These are phyloP conservation scores for Tauraco erythrolophus DNA, from an alignment of 2,113 vertebrate genomes.

Conservation along the genomic window DNA sequence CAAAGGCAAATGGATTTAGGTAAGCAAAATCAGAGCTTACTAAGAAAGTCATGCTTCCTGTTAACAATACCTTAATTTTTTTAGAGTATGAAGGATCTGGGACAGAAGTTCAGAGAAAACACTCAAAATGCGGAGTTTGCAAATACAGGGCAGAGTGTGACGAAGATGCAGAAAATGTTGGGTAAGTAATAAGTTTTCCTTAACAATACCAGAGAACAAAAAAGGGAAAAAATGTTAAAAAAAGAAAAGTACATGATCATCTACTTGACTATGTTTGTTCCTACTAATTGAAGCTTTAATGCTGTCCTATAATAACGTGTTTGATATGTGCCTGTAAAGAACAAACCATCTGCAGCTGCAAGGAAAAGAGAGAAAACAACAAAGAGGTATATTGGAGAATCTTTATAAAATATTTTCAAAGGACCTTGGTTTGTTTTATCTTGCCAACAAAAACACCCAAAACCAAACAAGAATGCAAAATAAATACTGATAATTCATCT, in stretches of 20 bases:
- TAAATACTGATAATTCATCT: not conserved
- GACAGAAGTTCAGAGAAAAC: constrained; percentile 88
- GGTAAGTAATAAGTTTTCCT: constrained; percentile 79
- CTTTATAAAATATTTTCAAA: not conserved
- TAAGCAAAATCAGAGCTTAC: constrained; percentile 16
- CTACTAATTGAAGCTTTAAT: not conserved
- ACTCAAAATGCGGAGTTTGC: constrained; percentile 92
- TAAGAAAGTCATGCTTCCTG: not conserved
- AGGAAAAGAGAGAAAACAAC: not conserved
- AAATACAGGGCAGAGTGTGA: constrained; percentile 96
- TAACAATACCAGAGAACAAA: not conserved
- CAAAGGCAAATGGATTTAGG: not conserved
- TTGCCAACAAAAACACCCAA: not conserved
- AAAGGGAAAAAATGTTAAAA: not conserved
- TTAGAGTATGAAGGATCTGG: constrained; percentile 92
- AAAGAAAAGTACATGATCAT: not conserved
- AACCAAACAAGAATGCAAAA: not conserved
- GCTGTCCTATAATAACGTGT: not conserved
- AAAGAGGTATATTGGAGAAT: not conserved
- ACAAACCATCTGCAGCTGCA: not conserved
- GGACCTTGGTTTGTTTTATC: not conserved
- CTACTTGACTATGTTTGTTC: not conserved
- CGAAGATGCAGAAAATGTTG: constrained; percentile 94
- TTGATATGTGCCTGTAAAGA: not conserved
- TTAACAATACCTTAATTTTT: constrained; percentile 50